phyloP scores from a whole-genome alignment of 2,888 invertebrate species.

The Eledone cirrhosa region DNA sequence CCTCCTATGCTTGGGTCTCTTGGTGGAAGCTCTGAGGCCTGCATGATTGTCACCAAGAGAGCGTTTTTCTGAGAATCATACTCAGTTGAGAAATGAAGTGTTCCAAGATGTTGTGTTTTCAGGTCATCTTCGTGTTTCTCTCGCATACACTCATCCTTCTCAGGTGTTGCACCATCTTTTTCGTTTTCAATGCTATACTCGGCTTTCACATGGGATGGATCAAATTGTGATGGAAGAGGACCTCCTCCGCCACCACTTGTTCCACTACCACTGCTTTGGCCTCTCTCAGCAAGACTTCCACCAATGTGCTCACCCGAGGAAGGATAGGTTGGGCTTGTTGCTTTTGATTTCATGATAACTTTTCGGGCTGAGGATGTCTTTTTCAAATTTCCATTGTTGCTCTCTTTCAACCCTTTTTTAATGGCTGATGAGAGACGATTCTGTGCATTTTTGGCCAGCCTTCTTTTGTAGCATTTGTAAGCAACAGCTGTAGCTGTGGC shows the following conservation, averaged over 20 bases:
- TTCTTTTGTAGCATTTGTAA: slow-evolving; percentile 75
- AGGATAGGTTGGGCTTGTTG: slow-evolving; percentile 59
- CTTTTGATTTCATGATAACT: slow-evolving; percentile 63
- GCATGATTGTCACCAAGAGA: slow-evolving; percentile 89
- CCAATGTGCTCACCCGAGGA: slow-evolving; percentile 47
- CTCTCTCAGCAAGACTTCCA: slow-evolving; percentile 48
- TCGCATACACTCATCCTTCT: slow-evolving; percentile 65
- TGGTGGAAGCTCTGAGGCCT: slow-evolving; percentile 85
- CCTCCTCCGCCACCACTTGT: slow-evolving; percentile 61
- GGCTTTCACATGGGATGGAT: slow-evolving; percentile 52
- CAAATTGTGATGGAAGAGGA: slow-evolving; percentile 38
- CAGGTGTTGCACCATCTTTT: slow-evolving; percentile 59
- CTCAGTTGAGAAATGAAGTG: slow-evolving; percentile 87
- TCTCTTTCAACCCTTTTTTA: slow-evolving; percentile 63
- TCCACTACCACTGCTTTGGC: slow-evolving; percentile 69
- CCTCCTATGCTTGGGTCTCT: slow-evolving; percentile 83
- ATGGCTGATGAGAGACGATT: slow-evolving; percentile 63
- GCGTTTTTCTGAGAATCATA: slow-evolving; percentile 91
- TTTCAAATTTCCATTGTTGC: slow-evolving; percentile 69
- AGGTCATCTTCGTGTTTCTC: slow-evolving; percentile 53
- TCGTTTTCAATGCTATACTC: slow-evolving; percentile 70
- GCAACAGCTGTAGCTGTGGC: slow-evolving; percentile 73
- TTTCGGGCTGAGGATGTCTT: slow-evolving; percentile 74
- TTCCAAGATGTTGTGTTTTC: slow-evolving; percentile 75
- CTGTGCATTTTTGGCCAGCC: slow-evolving; percentile 67